phyloP scores from a whole-genome alignment of 2,797 vertebrate species.

The Pantherophis vulpinus region DNA sequence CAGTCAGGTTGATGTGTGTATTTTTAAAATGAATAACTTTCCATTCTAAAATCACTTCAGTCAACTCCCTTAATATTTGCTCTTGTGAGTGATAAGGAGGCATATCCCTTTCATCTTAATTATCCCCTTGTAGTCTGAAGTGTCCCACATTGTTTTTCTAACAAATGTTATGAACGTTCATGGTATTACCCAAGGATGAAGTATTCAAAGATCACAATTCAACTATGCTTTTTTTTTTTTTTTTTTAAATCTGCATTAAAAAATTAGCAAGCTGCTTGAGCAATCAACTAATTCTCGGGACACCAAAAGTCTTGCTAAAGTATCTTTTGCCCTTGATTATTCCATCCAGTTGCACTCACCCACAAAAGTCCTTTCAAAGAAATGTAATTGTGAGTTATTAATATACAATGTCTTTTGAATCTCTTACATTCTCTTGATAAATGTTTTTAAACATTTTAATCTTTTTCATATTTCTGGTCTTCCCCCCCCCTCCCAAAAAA shows the following conservation, averaged over 20 bases:
- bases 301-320: conserved; percentile 24
- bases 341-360: conserved; percentile 6
- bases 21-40: background rate
- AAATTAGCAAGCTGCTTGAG: conserved; percentile 21
- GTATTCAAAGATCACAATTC: background rate
- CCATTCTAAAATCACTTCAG: background rate
- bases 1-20: background rate
- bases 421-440: conserved; percentile 62
- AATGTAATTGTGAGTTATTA: conserved; percentile 54
- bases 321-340: conserved; percentile 42
- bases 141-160: conserved; percentile 42
- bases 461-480: conserved; percentile 60
- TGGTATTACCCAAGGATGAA: background rate
- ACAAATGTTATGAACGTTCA: conserved; percentile 27
- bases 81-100: background rate
- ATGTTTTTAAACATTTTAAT: conserved; percentile 41
- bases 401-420: conserved; percentile 63
- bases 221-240: background rate
- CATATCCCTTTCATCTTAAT: conserved; percentile 40
- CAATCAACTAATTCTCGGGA: conserved; percentile 41
- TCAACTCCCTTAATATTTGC: conserved; percentile 24
- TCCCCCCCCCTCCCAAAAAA: rapidly evolving
- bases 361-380: conserved; percentile 46
- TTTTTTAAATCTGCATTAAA: conserved; percentile 20
- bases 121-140: conserved; percentile 50